Percentiles rank a stretch among this genome's conserved stretches.
phyloP scores from a whole-genome alignment of 2,888 invertebrate genomes.

The Fragum fragum region DNA sequence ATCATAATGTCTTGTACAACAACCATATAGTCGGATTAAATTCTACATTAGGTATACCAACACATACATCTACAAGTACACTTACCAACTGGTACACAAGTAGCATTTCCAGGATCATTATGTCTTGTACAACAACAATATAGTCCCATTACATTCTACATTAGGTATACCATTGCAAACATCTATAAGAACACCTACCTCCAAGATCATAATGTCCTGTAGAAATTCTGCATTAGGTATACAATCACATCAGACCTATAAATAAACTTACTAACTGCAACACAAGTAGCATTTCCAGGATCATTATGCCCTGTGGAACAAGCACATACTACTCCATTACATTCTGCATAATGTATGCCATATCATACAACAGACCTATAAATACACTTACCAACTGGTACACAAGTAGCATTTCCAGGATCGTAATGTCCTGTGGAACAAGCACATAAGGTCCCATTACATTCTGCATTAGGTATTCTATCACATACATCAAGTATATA shows the following conservation, averaged over 20 bases:
- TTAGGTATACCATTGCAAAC: background rate
- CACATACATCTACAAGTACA: background rate
- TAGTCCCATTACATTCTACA: slow-evolving; percentile 14
- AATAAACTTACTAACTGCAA: background rate
- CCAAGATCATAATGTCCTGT: slow-evolving; percentile 1
- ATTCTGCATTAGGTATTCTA: background rate
- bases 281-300: background rate
- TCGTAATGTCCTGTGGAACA: slow-evolving; percentile 11
- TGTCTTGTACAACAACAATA: background rate
- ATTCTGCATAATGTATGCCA: background rate
- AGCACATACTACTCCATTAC: background rate
- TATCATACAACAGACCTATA: background rate
- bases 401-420: slow-evolving; percentile 5
- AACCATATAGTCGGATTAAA: background rate
- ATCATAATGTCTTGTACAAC: background rate
- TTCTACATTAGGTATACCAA: background rate
- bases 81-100: background rate
- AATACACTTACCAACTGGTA: background rate
- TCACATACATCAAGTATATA: background rate
- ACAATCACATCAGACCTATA: too few relatives aligned
- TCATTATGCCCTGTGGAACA: too few relatives aligned
- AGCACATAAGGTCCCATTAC: slow-evolving; percentile 6
- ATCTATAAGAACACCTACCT: background rate
- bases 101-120: slow-evolving; percentile 6
- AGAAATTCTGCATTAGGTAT: background rate